Percentiles rank a stretch among this genome's conserved stretches.
These are phyloP conservation scores for Pardalotus punctatus DNA, from an alignment of 2,113 vertebrate genomes.

Conservation along the genomic window DNA sequence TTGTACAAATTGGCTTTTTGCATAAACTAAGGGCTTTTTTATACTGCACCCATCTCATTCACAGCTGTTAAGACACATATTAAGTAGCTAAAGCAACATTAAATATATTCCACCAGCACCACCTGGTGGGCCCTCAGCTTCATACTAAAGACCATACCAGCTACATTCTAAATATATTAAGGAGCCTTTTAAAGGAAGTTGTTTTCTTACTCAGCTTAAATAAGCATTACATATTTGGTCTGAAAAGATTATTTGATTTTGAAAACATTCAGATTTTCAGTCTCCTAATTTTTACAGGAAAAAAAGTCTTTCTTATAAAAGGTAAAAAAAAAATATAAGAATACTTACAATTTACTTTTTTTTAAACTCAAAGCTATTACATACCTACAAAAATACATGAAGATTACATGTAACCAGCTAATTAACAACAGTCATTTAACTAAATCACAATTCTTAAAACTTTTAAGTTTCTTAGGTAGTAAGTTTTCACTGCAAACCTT, in stretches of 20 bases:
- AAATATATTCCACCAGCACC: constrained; percentile 67
- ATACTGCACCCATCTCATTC: neutral
- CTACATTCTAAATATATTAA: neutral
- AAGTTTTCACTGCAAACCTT: neutral
- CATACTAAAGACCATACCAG: neutral
- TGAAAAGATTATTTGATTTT: neutral
- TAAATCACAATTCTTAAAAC: neutral
- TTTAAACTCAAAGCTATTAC: neutral
- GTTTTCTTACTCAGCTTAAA: neutral
- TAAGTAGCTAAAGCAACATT: neutral
- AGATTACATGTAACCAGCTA: neutral
- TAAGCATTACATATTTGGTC: neutral
- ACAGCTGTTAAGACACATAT: neutral
- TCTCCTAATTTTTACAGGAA: neutral
- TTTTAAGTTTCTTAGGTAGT: neutral
- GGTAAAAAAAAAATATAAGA: neutral
- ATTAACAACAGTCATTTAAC: neutral
- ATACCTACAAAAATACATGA: neutral
- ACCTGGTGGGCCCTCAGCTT: constrained; percentile 68
- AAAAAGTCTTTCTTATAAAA: neutral
- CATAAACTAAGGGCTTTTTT: neutral
- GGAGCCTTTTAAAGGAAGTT: neutral
- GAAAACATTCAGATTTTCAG: neutral
- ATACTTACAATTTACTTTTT: neutral
- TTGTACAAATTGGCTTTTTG: neutral